These are phyloP conservation scores for Leptinotarsa peninsularis DNA, from an alignment of 2,888 invertebrate genomes.

Conservation along the genomic window DNA sequence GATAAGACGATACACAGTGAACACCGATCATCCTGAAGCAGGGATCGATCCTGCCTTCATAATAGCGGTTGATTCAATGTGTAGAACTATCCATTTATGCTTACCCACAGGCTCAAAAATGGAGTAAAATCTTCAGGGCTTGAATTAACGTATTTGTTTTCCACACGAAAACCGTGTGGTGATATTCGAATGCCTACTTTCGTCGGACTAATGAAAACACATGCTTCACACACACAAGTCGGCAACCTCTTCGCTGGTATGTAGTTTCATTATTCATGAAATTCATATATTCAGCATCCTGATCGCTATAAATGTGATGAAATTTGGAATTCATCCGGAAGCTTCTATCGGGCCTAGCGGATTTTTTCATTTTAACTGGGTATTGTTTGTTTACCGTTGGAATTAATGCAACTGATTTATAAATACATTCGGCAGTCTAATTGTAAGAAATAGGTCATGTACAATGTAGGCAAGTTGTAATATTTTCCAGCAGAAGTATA, in stretches of 20 bases:
- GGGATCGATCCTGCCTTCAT: too few species aligned
- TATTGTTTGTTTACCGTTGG: conserved; percentile 15
- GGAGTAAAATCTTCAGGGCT: not conserved
- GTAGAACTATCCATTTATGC: too few species aligned
- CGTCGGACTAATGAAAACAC: not conserved
- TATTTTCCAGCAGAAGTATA: too few species aligned
- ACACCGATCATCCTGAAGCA: too few species aligned
- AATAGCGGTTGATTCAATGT: too few species aligned
- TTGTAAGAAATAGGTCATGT: not conserved
- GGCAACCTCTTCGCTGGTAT: not conserved
- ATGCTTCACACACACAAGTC: not conserved
- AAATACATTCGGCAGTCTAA: not conserved
- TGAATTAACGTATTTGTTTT: not conserved
- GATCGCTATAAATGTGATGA: conserved; percentile 10
- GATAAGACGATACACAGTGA: too few species aligned
- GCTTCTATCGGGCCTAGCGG: not conserved
- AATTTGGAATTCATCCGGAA: conserved; percentile 10
- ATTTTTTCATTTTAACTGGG: not conserved
- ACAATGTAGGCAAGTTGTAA: not conserved
- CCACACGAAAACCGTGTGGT: not conserved
- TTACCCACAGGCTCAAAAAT: not conserved
- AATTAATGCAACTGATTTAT: not conserved
- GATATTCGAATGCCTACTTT: not conserved
- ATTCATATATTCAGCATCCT: conserved; percentile 5
- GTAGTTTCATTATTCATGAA: conserved; percentile 9